Evolutionary conservation across 1,140 invertebrate genomes (phyloP), one percentile per base, ranked within the genome.

Genomic region (Cherax quadricarinatus): DNA sequence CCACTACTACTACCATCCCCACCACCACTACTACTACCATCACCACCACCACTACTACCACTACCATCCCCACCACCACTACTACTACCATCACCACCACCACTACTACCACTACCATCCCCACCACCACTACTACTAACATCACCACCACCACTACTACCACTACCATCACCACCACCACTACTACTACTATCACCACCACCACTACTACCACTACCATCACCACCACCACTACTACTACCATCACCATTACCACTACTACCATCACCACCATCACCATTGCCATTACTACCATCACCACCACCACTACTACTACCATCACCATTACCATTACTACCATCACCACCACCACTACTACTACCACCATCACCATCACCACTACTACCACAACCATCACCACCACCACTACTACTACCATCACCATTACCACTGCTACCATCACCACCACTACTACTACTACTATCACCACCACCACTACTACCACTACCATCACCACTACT

Each of bases 361-460:
- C 82, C 51, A 84, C 51, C 51, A 84, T 30, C 24, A 85, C 60
- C 60, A 66, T 6, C 83, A 85, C 83, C 30, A 85, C 60, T 53
- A 85, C 83, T 6, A 85, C 49, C 83, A 30, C 81, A 3, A 83
- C 81, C 53, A 48, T 3, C 3, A 81, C 14, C n/a, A 81, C 79
- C 79, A 81, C 1, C 41, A 81, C n/a, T 3, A 48, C 79, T 3
- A 81, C 79, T 30, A 24, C 79, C 1, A 81, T 1, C 79, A 24
- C 1, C 79, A 81, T 3, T 3, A 24, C 79, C 79, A 81, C n/a
- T 30, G 1, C n/a, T 3, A 81, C 79, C 79, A 24, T 16, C 79
- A 81, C 79, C 79, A 24, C n/a, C 79, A 81, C 79, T 30, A 24
- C 79, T 3, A 81, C n/a, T 3, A 24, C 3, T 1, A 81, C 79